Base-by-base conservation (phyloP, 2,797 vertebrate genomes). In the Pantherophis vulpinus region DNA sequence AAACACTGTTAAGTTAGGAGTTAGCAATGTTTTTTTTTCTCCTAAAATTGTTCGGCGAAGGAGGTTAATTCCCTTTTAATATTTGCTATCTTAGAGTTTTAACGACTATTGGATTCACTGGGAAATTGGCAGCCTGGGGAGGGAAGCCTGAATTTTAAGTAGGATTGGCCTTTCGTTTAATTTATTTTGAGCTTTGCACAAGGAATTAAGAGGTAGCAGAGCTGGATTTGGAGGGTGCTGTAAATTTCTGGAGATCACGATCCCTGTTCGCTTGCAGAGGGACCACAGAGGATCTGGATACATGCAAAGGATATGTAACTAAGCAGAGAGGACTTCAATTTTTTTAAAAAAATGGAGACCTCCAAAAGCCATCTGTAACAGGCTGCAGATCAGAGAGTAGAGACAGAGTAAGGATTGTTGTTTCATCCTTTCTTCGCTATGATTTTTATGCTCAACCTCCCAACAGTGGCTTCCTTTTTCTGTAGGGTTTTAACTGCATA, bases 31-130 rank as follows among this genome's bases (percentile, higher is more conserved):
- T 8, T 29, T 61, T 89, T 61, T 23, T 29, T 27, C 25, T 20
- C 20, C n/a, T 1, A 8, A 88, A 79, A 88, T 27, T 70, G 32
- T 37, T 88, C 6, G 23, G 29, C 0, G n/a, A 25, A 83, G n/a
- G 51, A 93, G 42, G 56, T 83, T 88, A 88, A 63, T 83, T 93
- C n/a, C 58, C 37, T 8, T 74, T 89, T 60, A 29, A 32, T 55
- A 59, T 93, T 91, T 66, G 79, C 63, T 70, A 74, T 88, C 37
- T 87, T 59, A 14, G n/a, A 91, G 23, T 88, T 93, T 86, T 88
- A 91, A 91, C n/a, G 90, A 88, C 86, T 61, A 23, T 61, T 23
- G 10, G 55, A 91, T 25, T 60, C 14, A 9, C 16, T n/a, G 8
- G 29, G 51, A 87, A 37, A 92, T 47, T 88, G 91, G 61, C 55